Percentiles rank a stretch among this genome's conserved stretches.
These are phyloP conservation scores for Amia ocellicauda DNA, from an alignment of 2,113 vertebrate species.

Conservation along the genomic window DNA sequence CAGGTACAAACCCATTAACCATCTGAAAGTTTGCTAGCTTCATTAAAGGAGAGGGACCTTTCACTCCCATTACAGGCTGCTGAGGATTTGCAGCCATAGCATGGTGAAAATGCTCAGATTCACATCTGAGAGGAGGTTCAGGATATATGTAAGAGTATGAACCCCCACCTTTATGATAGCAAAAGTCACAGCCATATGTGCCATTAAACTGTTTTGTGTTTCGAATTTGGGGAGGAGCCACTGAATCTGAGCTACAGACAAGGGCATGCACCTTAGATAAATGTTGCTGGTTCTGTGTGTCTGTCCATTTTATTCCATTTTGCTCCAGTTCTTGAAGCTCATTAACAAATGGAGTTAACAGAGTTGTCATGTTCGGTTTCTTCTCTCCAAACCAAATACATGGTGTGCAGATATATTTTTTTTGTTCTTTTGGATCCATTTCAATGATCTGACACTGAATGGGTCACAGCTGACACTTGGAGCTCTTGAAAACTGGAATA, in stretches of 20 bases:
- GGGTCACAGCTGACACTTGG: too few species aligned
- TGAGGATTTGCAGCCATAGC: too few species aligned
- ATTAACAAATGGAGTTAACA: slow-evolving; percentile 25
- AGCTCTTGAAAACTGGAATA: too few species aligned
- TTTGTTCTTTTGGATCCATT: too few species aligned
- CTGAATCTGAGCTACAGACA: slow-evolving; percentile 29
- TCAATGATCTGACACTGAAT: too few species aligned
- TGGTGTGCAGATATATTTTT: slow-evolving; percentile 21
- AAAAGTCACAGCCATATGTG: slow-evolving; percentile 28
- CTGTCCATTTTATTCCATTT: slow-evolving; percentile 21
- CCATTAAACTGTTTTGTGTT: slow-evolving; percentile 33
- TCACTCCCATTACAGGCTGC: too few species aligned
- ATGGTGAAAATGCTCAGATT: too few species aligned
- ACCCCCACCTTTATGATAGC: slow-evolving; percentile 20
- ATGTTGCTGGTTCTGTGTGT: not conserved
- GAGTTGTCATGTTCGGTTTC: slow-evolving; percentile 27
- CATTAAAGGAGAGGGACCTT: too few species aligned
- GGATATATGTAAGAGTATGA: slow-evolving; percentile 9
- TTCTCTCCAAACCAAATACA: slow-evolving; percentile 30
- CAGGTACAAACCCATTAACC: too few species aligned
- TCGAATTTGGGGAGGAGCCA: slow-evolving; percentile 21
- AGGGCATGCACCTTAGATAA: slow-evolving; percentile 23
- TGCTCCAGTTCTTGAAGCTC: slow-evolving; percentile 13
- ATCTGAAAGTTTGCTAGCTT: too few species aligned
- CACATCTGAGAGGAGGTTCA: slow-evolving; percentile 9